Evolutionary conservation across 2,888 invertebrate genomes (phyloP).

Genomic region (Cryptosula pallasiana): DNA sequence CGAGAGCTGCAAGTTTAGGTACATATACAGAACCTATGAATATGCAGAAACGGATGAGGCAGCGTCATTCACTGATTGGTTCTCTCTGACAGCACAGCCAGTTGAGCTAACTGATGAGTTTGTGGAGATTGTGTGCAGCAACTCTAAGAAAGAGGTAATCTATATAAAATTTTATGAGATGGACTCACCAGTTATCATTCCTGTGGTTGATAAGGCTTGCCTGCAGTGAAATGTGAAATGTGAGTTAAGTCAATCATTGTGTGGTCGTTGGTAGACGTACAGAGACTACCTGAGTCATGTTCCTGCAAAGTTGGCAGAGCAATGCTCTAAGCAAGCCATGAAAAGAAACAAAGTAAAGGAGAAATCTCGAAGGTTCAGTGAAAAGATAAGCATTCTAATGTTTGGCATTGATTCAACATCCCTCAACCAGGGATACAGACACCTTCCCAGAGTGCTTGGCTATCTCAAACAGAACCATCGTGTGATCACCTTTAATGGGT

Average conservation of each 20-base stretch:
- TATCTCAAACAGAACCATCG: background rate
- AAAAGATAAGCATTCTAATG: background rate
- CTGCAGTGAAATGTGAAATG: too few relatives aligned
- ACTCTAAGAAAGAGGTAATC: background rate
- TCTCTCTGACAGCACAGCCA: background rate
- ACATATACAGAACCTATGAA: background rate
- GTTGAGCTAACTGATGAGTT: background rate
- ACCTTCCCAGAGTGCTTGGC: background rate
- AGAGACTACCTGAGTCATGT: background rate
- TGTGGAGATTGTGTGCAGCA: background rate
- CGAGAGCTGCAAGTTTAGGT: background rate
- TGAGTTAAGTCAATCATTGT: too few relatives aligned
- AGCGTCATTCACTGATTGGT: background rate
- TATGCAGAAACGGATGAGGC: background rate
- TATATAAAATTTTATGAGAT: too few relatives aligned
- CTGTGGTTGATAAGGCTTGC: too few relatives aligned
- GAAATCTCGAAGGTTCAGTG: background rate
- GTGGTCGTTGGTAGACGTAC: too few relatives aligned
- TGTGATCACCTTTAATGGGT: background rate
- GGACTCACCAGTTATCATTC: too few relatives aligned
- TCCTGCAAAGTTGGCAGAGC: background rate
- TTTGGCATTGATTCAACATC: background rate
- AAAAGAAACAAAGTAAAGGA: background rate
- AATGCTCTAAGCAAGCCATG: background rate
- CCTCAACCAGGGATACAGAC: background rate